Percentiles rank a stretch among this genome's conserved stretches.
phyloP scores from a whole-genome alignment of 92 coral and sea anemone genomes.

The Desmophyllum pertusum region DNA sequence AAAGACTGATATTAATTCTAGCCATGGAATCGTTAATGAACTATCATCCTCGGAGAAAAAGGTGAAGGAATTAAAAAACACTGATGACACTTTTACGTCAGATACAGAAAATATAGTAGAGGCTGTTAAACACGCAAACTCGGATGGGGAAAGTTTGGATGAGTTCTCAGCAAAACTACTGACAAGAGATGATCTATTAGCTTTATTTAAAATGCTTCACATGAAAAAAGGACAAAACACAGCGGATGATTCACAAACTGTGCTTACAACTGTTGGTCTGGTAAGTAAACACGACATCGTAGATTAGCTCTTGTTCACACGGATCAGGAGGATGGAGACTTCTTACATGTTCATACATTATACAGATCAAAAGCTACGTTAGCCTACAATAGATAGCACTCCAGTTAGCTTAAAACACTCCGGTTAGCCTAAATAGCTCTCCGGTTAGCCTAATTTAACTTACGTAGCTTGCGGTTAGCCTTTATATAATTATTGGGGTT shows the following conservation, averaged over 20 bases:
- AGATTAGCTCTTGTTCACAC: background rate
- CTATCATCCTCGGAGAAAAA: background rate
- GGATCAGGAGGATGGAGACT: background rate
- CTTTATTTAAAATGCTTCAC: conserved; percentile 71
- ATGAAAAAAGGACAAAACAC: conserved; percentile 8
- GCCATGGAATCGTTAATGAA: background rate
- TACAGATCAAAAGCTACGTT: too few relatives aligned
- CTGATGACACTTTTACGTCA: background rate
- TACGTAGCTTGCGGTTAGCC: too few relatives aligned
- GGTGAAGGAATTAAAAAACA: background rate
- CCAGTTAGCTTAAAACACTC: too few relatives aligned
- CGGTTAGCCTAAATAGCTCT: too few relatives aligned
- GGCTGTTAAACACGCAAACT: background rate
- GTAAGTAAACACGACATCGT: conserved; percentile 44
- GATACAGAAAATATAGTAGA: background rate
- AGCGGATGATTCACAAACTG: conserved; percentile 10
- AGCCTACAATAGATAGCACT: too few relatives aligned
- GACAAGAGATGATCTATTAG: conserved; percentile 81
- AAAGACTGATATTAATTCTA: background rate
- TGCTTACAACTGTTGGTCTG: conserved; percentile 70
- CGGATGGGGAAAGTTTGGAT: conserved; percentile 1
- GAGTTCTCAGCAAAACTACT: conserved; percentile 48
- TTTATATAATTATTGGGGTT: too few relatives aligned
- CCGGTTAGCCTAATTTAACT: too few relatives aligned
- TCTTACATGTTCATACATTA: too few relatives aligned